Evolutionary conservation across 2,888 invertebrate genomes (phyloP).

Genomic region (Hipparchia semele): DNA sequence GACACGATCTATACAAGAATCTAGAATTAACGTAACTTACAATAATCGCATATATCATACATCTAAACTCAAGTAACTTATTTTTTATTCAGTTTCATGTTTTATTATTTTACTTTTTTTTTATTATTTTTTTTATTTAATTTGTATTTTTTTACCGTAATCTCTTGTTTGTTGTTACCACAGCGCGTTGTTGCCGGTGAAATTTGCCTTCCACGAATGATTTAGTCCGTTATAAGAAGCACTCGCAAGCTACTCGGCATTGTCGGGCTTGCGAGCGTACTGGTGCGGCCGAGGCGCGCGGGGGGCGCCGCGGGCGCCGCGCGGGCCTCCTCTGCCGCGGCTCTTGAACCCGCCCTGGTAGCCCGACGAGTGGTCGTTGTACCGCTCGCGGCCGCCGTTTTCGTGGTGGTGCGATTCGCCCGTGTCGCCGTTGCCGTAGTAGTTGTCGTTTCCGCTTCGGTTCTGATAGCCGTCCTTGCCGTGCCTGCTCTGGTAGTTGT

Average conservation of each 20-base stretch:
- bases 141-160: slow-evolving; percentile 77
- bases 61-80: slow-evolving; percentile 82
- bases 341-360: slow-evolving; percentile 83
- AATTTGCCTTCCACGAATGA: slow-evolving; percentile 86
- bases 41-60: slow-evolving; percentile 82
- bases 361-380: slow-evolving; percentile 73
- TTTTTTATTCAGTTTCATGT: slow-evolving; percentile 81
- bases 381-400: slow-evolving; percentile 78
- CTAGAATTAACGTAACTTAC: slow-evolving; percentile 80
- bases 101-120: slow-evolving; percentile 84
- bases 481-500: slow-evolving; percentile 66
- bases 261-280: slow-evolving; percentile 69
- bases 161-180: slow-evolving; percentile 82
- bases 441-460: slow-evolving; percentile 60
- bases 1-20: slow-evolving; percentile 69
- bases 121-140: slow-evolving; percentile 67
- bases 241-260: slow-evolving; percentile 57
- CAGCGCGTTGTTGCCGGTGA: slow-evolving; percentile 86
- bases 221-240: slow-evolving; percentile 66
- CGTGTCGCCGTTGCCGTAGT: slow-evolving; percentile 72
- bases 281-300: slow-evolving; percentile 55
- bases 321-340: slow-evolving; percentile 74
- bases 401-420: slow-evolving; percentile 73
- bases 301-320: slow-evolving; percentile 57
- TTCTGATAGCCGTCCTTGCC: slow-evolving; percentile 61